Evolutionary conservation across 1,140 invertebrate species (phyloP).

Genomic region (Akabosia matsudoensis): DNA sequence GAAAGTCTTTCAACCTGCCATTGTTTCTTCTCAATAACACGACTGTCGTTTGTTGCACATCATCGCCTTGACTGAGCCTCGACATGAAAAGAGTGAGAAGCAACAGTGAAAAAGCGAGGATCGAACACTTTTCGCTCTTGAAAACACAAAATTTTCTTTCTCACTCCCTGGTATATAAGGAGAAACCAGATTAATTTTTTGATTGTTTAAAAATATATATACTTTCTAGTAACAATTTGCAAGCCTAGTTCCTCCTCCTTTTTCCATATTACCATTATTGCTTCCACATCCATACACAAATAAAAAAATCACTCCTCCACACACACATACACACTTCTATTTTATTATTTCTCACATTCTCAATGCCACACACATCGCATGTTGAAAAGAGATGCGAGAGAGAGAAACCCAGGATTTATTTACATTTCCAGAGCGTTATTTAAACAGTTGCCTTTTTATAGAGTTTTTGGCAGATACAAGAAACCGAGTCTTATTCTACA

Average conservation of each 20-base stretch:
- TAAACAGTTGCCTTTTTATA: background rate
- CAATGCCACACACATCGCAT: too few relatives aligned
- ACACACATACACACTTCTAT: too few relatives aligned
- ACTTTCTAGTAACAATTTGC: background rate
- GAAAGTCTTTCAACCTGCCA: background rate
- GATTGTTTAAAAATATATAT: background rate
- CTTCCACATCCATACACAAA: too few relatives aligned
- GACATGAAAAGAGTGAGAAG: background rate
- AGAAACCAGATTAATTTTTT: too few relatives aligned
- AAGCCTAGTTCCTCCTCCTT: background rate
- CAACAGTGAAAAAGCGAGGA: too few relatives aligned
- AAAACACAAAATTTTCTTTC: too few relatives aligned
- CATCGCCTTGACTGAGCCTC: too few relatives aligned
- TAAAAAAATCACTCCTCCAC: background rate
- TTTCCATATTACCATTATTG: background rate
- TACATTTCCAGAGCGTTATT: constrained; percentile 7
- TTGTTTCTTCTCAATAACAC: background rate
- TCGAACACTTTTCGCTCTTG: too few relatives aligned
- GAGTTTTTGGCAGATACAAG: too few relatives aligned
- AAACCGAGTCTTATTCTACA: too few relatives aligned
- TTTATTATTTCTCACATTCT: too few relatives aligned
- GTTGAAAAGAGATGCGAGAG: background rate
- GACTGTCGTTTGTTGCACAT: background rate
- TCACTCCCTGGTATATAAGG: too few relatives aligned
- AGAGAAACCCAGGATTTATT: background rate